Percentiles rank a stretch among this genome's conserved stretches.
phyloP scores from a whole-genome alignment of 1,140 invertebrate genomes.

The Ooceraea biroi region DNA sequence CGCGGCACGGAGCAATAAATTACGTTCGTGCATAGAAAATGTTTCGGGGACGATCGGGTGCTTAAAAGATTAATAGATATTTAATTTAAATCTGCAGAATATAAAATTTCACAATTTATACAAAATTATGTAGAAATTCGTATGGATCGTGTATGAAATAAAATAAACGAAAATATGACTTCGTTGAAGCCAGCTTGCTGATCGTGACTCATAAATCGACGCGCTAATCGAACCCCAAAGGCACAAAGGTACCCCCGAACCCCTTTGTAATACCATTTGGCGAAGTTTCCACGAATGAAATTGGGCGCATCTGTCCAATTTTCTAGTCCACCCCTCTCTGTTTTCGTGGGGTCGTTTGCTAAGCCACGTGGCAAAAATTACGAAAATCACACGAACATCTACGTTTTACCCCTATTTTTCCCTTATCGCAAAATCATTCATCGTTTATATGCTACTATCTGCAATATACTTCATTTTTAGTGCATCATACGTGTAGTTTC shows the following conservation, averaged over 20 bases:
- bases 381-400: constrained; percentile 16
- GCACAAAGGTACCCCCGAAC: neutral
- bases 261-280: constrained; percentile 54
- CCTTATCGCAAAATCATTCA: neutral
- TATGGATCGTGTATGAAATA: constrained; percentile 6
- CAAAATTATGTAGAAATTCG: neutral
- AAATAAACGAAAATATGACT: constrained; percentile 10
- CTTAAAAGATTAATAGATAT: neutral
- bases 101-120: neutral
- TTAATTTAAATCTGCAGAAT: neutral
- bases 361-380: constrained; percentile 65
- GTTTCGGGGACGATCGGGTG: neutral
- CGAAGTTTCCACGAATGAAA: constrained; percentile 67
- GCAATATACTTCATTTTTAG: neutral
- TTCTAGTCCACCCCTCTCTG: neutral
- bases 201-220: constrained; percentile 64
- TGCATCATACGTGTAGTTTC: too few species aligned
- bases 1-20: neutral
- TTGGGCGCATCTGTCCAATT: constrained; percentile 65
- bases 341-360: neutral
- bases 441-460: neutral
- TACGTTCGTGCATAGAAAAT: constrained; percentile 3
- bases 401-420: neutral
- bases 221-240: neutral
- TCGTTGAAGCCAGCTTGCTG: neutral